Evolutionary conservation across 2,888 invertebrate species (phyloP).

Genomic region (Ryuthela nishihirai): DNA sequence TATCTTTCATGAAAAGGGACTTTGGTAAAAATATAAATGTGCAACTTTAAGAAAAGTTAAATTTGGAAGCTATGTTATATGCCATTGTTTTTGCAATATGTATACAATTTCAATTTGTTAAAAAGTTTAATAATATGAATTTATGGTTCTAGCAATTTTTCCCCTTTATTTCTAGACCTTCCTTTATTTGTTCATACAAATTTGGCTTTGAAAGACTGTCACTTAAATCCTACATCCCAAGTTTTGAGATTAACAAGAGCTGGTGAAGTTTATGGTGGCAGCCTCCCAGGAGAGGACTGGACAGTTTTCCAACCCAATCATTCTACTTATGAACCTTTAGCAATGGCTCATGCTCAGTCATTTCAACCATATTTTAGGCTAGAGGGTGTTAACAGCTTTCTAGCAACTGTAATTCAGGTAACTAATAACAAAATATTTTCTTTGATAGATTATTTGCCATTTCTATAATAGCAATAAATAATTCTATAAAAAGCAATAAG

Average conservation of each 20-base stretch:
- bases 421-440: too few relatives aligned
- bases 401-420: neutral
- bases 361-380: slow-evolving; percentile 55
- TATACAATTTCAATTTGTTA: too few relatives aligned
- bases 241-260: slow-evolving; percentile 79
- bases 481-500: too few relatives aligned
- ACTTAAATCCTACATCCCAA: slow-evolving; percentile 77
- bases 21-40: too few relatives aligned
- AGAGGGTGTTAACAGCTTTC: neutral
- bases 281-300: slow-evolving; percentile 87
- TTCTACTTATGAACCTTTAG: slow-evolving; percentile 85
- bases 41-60: too few relatives aligned
- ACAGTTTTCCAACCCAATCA: slow-evolving; percentile 90
- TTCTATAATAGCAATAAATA: too few relatives aligned
- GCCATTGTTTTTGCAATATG: too few relatives aligned
- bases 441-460: too few relatives aligned
- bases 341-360: slow-evolving; percentile 72
- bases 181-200: slow-evolving; percentile 87
- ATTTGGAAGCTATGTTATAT: neutral
- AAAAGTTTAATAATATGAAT: too few relatives aligned
- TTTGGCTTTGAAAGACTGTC: slow-evolving; percentile 79
- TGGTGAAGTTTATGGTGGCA: slow-evolving; percentile 83
- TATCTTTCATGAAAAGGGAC: too few relatives aligned
- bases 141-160: too few relatives aligned
- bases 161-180: slow-evolving; percentile 64